These are phyloP conservation scores for Pseudocheirus occidentalis DNA, from an alignment of 2,797 vertebrate genomes.

Conservation along the genomic window DNA sequence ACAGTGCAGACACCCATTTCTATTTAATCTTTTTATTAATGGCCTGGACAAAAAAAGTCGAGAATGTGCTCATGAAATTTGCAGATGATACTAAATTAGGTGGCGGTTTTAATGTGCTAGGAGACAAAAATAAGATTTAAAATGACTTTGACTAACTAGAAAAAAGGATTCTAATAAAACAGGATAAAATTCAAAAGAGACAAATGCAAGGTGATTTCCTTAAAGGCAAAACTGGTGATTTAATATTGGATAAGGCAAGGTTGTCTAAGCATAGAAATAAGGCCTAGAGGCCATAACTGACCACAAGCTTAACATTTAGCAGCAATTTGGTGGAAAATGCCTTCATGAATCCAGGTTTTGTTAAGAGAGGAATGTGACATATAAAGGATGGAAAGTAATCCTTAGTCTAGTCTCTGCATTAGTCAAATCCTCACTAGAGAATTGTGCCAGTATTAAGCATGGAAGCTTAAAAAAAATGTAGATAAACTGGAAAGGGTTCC, in stretches of 20 bases:
- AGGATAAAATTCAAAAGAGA: not conserved
- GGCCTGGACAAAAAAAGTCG: not conserved
- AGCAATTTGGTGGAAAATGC: not conserved
- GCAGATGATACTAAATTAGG: slow-evolving; percentile 7
- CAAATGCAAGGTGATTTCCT: not conserved
- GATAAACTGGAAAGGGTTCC: not conserved
- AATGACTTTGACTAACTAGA: slow-evolving; percentile 10
- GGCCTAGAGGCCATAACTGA: not conserved
- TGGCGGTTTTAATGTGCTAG: not conserved
- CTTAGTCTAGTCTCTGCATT: not conserved
- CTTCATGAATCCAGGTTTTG: not conserved
- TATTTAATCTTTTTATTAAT: slow-evolving; percentile 3
- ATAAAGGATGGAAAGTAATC: not conserved
- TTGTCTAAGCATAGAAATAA: not conserved
- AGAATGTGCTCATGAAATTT: slow-evolving; percentile 11
- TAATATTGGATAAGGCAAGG: not conserved
- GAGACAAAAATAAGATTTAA: not conserved
- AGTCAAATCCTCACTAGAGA: not conserved
- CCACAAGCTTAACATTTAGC: not conserved
- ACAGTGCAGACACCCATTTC: not conserved
- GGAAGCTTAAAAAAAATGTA: not conserved
- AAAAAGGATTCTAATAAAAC: not conserved
- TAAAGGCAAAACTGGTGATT: not conserved
- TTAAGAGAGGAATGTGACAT: not conserved
- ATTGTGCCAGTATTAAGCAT: not conserved